Evolutionary conservation across 2,888 invertebrate species (phyloP).

Genomic region (Dichetophora obliterata): DNA sequence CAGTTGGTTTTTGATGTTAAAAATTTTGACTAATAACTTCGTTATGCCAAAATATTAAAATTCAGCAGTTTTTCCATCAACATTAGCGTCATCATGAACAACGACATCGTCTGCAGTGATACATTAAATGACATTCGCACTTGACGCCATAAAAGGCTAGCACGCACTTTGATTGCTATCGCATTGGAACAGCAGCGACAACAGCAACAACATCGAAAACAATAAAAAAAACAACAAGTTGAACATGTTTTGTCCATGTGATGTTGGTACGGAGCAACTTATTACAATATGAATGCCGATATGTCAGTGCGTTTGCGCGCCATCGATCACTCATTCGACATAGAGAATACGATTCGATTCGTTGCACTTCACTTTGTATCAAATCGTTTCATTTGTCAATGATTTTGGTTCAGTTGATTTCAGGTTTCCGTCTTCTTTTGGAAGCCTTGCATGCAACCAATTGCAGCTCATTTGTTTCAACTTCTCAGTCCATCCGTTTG

Average conservation of each 20-base stretch:
- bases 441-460: background rate
- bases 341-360: constrained; percentile 13
- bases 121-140: constrained; percentile 36
- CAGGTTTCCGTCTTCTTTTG: background rate
- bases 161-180: constrained; percentile 9
- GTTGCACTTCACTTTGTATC: constrained; percentile 10
- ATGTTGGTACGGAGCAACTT: background rate
- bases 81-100: background rate
- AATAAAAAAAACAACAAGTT: background rate
- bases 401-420: constrained; percentile 50
- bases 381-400: constrained; percentile 57
- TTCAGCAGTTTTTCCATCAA: background rate
- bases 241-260: constrained; percentile 27
- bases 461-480: background rate
- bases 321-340: constrained; percentile 62
- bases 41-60: constrained; percentile 22
- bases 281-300: constrained; percentile 52
- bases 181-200: background rate
- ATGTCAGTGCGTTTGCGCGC: constrained; percentile 68
- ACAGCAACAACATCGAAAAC: background rate
- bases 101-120: constrained; percentile 8
- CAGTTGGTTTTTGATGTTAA: too few species aligned
- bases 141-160: constrained; percentile 23
- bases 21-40: too few species aligned
- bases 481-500: background rate